Conservation (phyloP, 37 sponge, comb jelly and placozoan genomes). For the Eunapius fragilis region DNA sequence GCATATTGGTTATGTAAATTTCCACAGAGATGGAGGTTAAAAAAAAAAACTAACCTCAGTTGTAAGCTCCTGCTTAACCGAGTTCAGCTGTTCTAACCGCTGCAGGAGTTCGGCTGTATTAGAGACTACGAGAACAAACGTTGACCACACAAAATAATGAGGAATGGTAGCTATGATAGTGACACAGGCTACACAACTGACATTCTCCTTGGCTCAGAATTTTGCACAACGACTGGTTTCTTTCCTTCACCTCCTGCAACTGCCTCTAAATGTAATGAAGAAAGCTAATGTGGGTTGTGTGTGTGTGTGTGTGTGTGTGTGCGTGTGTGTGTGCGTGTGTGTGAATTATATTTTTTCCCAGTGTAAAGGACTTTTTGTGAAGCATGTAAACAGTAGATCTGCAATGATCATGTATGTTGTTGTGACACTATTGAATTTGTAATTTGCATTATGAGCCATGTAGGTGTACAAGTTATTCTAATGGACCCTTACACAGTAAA, state of each 20-base stretch:
- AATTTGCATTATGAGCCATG: too few species aligned
- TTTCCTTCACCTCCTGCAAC: constrained; percentile 43
- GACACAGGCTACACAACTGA: background rate
- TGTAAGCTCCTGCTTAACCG: constrained; percentile 47
- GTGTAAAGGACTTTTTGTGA: too few species aligned
- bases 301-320: constrained; percentile 3
- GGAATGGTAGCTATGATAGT: background rate
- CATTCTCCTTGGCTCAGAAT: constrained; percentile 63
- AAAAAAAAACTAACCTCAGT: constrained; percentile 10
- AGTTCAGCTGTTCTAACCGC: constrained; percentile 29
- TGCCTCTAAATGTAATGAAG: background rate
- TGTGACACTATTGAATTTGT: too few species aligned
- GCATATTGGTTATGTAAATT: too few species aligned
- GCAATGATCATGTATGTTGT: too few species aligned
- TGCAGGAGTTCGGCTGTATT: constrained; percentile 40
- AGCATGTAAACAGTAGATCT: too few species aligned
- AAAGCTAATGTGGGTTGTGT: background rate
- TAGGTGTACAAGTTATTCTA: too few species aligned
- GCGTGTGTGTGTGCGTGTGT: too few species aligned
- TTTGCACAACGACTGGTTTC: constrained; percentile 46
- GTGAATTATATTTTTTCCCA: too few species aligned
- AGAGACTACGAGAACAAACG: constrained; percentile 14
- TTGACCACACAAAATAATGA: too few species aligned
- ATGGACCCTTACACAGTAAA: too few species aligned
- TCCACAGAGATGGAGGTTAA: too few species aligned